Evolutionary conservation across 2,113 vertebrate species (phyloP).

Genomic region (Oreocharis arfaki): DNA sequence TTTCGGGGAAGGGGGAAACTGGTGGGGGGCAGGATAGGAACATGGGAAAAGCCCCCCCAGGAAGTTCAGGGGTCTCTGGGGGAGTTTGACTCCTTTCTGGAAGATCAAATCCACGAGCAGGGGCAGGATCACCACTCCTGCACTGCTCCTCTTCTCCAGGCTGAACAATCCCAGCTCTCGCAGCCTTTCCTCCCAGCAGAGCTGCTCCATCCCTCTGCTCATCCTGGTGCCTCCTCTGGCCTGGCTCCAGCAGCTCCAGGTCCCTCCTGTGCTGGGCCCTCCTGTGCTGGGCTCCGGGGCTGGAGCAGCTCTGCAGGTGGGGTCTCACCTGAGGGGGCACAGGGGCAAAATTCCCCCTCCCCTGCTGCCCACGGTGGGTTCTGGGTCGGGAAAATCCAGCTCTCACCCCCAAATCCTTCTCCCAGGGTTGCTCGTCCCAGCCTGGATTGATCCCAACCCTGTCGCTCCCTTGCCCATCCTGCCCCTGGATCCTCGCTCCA

Average conservation of each 20-base stretch:
- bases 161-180: background rate
- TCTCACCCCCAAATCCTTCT: background rate
- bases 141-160: background rate
- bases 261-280: background rate
- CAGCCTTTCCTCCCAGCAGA: background rate
- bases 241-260: background rate
- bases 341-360: background rate
- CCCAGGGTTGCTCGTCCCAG: background rate
- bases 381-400: background rate
- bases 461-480: too few relatives aligned
- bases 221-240: background rate
- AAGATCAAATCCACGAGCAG: background rate
- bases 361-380: background rate
- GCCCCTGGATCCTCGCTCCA: background rate
- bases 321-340: background rate
- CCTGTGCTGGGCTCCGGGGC: background rate
- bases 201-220: background rate
- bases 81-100: accelerated
- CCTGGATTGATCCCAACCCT: background rate
- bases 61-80: background rate
- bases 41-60: background rate
- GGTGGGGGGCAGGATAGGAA: background rate
- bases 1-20: background rate
- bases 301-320: background rate
- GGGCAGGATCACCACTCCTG: background rate